Base-by-base conservation (phyloP, 35 echinoderm and acorn worm genomes). In the Hemicentrotus pulcherrimus region DNA sequence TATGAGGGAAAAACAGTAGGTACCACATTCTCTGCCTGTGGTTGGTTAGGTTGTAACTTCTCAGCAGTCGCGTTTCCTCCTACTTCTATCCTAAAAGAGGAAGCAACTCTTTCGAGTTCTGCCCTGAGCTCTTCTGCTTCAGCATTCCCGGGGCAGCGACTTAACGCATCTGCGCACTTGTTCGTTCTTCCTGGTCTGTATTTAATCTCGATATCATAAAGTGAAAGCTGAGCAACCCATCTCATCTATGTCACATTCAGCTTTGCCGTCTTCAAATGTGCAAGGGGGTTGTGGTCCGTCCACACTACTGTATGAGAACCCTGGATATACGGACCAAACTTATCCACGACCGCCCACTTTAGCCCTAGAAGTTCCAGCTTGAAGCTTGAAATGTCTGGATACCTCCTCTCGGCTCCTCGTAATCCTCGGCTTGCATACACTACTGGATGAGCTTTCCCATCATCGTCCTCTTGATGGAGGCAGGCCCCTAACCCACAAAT, bases 351-450 rank as follows among this genome's bases (percentile, higher is more conserved):
- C 31, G 95, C 90, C 95, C 95, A 96, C 31, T 94, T 86, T 1
- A 96, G 46, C 10, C 32, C 96, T n/a, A 95, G 46, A 4, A 96
- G 41, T 48, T 96, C 96, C 2, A 94, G 33, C 95, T 96, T 96
- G 31, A 94, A 96, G 86, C 94, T 96, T 5, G 78, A 90, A 18
- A 95, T 45, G 86, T 61, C 96, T 47, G 86, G 8, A 33, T 95
- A 90, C 5, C 94, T 96, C 94, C 65, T 91, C 65, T 94, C 94
- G 9, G 96, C 96, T 46, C 94, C 94, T 61, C 93, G 61, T 15
- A 96, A 31, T 2, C 92, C 45, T 48, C 95, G 58, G 6, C 95
- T 96, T 11, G 92, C 95, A 86, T 96, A 96, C 2, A 50, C 95
- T 2, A 94, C 47, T 6, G 95, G 90, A 31, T 94, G 46, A 4